Conservation (phyloP, 2,888 invertebrate species). For the Lycophotia porphyrea region DNA sequence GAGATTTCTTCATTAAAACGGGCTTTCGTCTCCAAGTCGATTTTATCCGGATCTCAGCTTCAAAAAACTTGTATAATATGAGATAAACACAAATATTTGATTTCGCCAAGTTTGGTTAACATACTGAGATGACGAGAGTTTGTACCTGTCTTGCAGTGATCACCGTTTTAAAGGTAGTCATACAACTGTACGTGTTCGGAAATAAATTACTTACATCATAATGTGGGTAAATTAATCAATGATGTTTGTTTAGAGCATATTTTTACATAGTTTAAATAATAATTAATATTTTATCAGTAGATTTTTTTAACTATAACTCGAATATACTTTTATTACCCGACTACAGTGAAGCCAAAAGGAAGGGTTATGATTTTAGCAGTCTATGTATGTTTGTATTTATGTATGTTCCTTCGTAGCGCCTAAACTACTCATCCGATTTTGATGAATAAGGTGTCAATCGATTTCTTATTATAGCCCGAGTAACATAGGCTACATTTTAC, state of each 20-base stretch:
- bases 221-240: constrained; percentile 25
- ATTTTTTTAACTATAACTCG: not conserved
- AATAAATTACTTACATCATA: constrained; percentile 54
- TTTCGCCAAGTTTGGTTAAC: constrained; percentile 75
- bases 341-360: too few relatives aligned
- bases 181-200: constrained; percentile 55
- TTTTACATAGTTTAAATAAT: not conserved
- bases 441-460: too few relatives aligned
- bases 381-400: too few relatives aligned
- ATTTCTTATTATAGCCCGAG: too few relatives aligned
- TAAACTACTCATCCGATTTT: too few relatives aligned
- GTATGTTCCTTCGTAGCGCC: too few relatives aligned
- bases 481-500: too few relatives aligned
- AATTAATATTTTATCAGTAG: not conserved
- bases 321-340: not conserved
- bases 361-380: too few relatives aligned
- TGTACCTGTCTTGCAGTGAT: constrained; percentile 62
- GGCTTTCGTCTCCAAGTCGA: constrained; percentile 33
- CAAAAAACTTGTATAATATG: constrained; percentile 53
- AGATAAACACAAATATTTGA: constrained; percentile 78
- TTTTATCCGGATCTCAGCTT: constrained; percentile 42
- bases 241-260: constrained; percentile 15
- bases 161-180: constrained; percentile 48
- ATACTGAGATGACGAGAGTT: constrained; percentile 70
- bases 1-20: constrained; percentile 44